Percentiles rank a stretch among this genome's conserved stretches.
These are phyloP conservation scores for Danaus chrysippus DNA, from an alignment of 2,888 invertebrate species.

Conservation along the genomic window DNA sequence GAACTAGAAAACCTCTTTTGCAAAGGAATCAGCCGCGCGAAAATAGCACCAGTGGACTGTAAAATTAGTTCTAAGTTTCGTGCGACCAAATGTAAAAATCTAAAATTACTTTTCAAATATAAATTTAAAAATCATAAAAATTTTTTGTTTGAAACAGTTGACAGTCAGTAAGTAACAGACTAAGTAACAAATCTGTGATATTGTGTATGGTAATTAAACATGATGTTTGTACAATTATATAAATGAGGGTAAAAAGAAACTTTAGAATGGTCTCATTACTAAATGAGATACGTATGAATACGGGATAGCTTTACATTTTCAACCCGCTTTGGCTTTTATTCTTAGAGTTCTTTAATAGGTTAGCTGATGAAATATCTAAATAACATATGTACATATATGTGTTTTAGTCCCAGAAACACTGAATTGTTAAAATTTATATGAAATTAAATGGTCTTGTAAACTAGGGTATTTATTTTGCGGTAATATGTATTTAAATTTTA, in stretches of 20 bases:
- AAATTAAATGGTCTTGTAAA: too few species aligned
- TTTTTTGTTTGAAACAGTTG: too few species aligned
- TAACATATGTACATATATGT: slow-evolving; percentile 2
- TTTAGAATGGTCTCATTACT: slow-evolving; percentile 52
- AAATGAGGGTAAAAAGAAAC: slow-evolving; percentile 49
- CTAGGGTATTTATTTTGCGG: too few species aligned
- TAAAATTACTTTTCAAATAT: too few species aligned
- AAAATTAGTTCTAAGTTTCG: slow-evolving; percentile 5
- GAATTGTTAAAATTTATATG: too few species aligned
- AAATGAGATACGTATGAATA: slow-evolving; percentile 45
- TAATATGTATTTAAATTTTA: too few species aligned
- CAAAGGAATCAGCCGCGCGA: background rate
- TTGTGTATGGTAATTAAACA: slow-evolving; percentile 33
- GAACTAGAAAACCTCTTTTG: slow-evolving; percentile 3
- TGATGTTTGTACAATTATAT: slow-evolving; percentile 62
- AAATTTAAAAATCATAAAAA: too few species aligned
- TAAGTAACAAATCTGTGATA: background rate
- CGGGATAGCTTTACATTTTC: slow-evolving; percentile 33
- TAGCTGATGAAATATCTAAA: slow-evolving; percentile 2
- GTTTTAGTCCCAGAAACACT: background rate
- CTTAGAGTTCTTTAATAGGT: background rate
- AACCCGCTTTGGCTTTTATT: slow-evolving; percentile 8
- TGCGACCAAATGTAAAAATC: background rate
- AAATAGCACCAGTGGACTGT: slow-evolving; percentile 7
- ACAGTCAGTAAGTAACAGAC: too few species aligned